Base-by-base conservation (phyloP, 2,797 vertebrate species). In the Lepidocolaptes lacrymiger region DNA sequence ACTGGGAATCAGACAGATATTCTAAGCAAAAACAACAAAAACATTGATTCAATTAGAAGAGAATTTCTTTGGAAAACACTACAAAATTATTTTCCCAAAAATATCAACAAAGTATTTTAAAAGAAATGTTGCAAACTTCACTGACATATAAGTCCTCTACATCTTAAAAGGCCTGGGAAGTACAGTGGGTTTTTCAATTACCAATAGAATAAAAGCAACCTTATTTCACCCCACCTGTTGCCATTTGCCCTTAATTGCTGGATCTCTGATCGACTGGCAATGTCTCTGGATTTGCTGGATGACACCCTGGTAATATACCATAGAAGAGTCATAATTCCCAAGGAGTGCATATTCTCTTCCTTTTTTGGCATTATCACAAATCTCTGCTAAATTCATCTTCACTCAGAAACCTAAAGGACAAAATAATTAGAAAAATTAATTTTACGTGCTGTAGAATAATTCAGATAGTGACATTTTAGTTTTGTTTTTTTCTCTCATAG, bases 291-390 rank as follows among this genome's bases (percentile, higher is more conserved):
- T 99, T 97, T 99, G 99, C 62, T 99, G 99, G 80, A 99, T 98
- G 91, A 99, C 99, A 21, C 99, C 99, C 95, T 99, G 99, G 96
- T 99, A 99, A 97, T 99, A 99, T 6, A 99, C 99, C 95, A 99
- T 98, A 28, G 99, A 99, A 12, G 99, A 99, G 97, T 99, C 99
- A 10, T 99, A 99, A 97, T 99, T 99, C 75, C 99, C 99, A 88
- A 99, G 98, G 63, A 99, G 97, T 18, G 99, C 99, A 74, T 99
- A 99, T 97, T 99, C 99, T 93, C 99, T 98, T 74, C 98, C 99
- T 97, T 99, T 99, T 97, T 99, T 99, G 80, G 99, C 99, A 85
- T 99, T 99, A 97, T 99, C 99, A 56, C 98, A 99, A 86, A 99
- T 99, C 92, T 99, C 99, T 46, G 98, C 98, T 97, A 99, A 97